phyloP scores from a whole-genome alignment of 2,113 vertebrate genomes.

The Stercorarius parasiticus region DNA sequence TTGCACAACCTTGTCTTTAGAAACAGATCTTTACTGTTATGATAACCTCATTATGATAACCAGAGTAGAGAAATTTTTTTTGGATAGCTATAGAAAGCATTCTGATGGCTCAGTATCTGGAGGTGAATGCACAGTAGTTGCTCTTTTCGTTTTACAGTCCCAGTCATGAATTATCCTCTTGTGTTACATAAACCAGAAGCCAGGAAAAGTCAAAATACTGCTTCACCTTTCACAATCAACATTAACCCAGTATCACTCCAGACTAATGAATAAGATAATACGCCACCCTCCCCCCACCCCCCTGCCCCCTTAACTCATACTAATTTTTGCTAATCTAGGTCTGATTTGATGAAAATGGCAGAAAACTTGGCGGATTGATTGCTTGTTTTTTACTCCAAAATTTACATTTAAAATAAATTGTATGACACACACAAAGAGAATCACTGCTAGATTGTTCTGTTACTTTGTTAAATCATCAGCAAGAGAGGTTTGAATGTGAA shows the following conservation, averaged over 20 bases:
- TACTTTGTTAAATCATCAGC: not conserved
- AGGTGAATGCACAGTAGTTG: not conserved
- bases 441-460: not conserved
- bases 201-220: not conserved
- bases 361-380: not conserved
- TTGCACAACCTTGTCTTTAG: not conserved
- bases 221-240: not conserved
- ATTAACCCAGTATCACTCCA: not conserved
- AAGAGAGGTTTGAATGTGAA: not conserved
- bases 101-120: not conserved
- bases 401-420: not conserved
- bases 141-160: not conserved
- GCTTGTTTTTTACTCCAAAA: not conserved
- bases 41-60: not conserved
- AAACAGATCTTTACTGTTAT: not conserved
- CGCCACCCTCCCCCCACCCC: fast-evolving
- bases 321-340: not conserved
- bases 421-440: not conserved
- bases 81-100: not conserved
- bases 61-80: not conserved
- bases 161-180: not conserved
- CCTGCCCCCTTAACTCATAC: too few species aligned
- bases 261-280: not conserved
- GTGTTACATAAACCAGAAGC: not conserved
- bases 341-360: not conserved